These are phyloP conservation scores for Microctonus brassicae DNA, from an alignment of 2,888 invertebrate genomes.

Conservation along the genomic window DNA sequence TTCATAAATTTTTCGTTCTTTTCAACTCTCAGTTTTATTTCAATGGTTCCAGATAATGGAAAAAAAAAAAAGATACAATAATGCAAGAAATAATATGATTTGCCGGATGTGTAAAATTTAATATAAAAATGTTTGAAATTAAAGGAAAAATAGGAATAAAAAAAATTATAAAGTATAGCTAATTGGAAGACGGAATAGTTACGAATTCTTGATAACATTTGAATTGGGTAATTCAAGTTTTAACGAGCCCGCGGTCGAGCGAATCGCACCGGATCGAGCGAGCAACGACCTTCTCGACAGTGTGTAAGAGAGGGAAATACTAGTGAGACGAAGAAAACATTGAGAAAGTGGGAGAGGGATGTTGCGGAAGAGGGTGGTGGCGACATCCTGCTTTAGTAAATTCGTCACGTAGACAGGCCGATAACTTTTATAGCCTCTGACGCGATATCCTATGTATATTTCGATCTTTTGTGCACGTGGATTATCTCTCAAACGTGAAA, in stretches of 20 bases:
- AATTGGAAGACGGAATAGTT: slow-evolving; percentile 42
- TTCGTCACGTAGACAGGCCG: slow-evolving; percentile 48
- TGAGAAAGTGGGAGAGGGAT: slow-evolving; percentile 10
- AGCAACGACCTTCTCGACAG: slow-evolving; percentile 28
- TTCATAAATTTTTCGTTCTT: background rate
- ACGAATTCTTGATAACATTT: slow-evolving; percentile 44
- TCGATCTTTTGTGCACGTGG: slow-evolving; percentile 45
- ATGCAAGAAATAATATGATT: background rate
- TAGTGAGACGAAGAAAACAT: slow-evolving; percentile 13
- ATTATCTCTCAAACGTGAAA: slow-evolving; percentile 42
- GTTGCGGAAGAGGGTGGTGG: slow-evolving; percentile 16
- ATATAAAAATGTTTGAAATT: background rate
- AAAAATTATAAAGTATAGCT: slow-evolving; percentile 41
- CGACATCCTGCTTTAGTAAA: slow-evolving; percentile 44
- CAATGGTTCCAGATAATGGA: background rate
- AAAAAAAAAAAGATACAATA: no score
- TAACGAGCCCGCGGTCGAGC: slow-evolving; percentile 45
- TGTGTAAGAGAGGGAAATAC: slow-evolving; percentile 4
- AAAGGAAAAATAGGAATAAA: background rate
- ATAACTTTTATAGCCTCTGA: slow-evolving; percentile 48
- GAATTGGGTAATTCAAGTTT: slow-evolving; percentile 45
- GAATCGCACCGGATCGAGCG: slow-evolving; percentile 35
- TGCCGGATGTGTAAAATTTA: background rate
- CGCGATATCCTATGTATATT: slow-evolving; percentile 42
- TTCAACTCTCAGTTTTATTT: background rate